A percentile compares a stretch with the other conserved stretches of the same genome.
Conservation (phyloP, 2,797 vertebrate species). For the Pangasius sanitwongsei region DNA sequence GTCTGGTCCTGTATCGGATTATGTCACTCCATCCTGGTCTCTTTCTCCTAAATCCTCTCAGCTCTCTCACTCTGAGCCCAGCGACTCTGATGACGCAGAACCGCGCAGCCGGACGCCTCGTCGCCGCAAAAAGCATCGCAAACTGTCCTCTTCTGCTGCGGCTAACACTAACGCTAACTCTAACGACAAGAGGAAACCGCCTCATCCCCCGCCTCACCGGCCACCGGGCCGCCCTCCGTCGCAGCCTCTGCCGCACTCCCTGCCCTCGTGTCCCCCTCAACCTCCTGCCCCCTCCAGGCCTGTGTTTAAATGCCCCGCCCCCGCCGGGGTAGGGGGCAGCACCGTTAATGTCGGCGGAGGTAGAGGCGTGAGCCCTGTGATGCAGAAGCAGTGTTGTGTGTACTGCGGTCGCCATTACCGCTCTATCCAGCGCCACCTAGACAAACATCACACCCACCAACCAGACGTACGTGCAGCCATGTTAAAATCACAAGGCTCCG, state of each 20-base stretch:
- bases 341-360: slow-evolving; percentile 52
- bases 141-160: slow-evolving; percentile 46
- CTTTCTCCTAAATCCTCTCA: slow-evolving; percentile 79
- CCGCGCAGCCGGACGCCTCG: slow-evolving; percentile 60
- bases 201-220: slow-evolving; percentile 61
- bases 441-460: slow-evolving; percentile 80
- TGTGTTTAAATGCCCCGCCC: slow-evolving; percentile 72
- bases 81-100: slow-evolving; percentile 66
- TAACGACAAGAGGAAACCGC: slow-evolving; percentile 70
- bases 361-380: slow-evolving; percentile 59
- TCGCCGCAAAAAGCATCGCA: slow-evolving; percentile 66
- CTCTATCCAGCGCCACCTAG: slow-evolving; percentile 77
- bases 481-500: slow-evolving; percentile 69
- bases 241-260: slow-evolving; percentile 57
- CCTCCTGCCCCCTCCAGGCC: slow-evolving; percentile 60
- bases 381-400: slow-evolving; percentile 75
- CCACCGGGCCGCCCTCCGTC: slow-evolving; percentile 57
- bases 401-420: slow-evolving; percentile 80
- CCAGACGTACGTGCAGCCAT: slow-evolving; percentile 75
- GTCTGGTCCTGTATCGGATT: slow-evolving; percentile 66
- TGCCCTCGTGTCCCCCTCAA: slow-evolving; percentile 57
- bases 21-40: slow-evolving; percentile 80
- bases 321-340: slow-evolving; percentile 46
- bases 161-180: slow-evolving; percentile 58
- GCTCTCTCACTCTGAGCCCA: slow-evolving; percentile 77